phyloP scores from a whole-genome alignment of 2,113 vertebrate genomes.

The Madoqua kirkii region DNA sequence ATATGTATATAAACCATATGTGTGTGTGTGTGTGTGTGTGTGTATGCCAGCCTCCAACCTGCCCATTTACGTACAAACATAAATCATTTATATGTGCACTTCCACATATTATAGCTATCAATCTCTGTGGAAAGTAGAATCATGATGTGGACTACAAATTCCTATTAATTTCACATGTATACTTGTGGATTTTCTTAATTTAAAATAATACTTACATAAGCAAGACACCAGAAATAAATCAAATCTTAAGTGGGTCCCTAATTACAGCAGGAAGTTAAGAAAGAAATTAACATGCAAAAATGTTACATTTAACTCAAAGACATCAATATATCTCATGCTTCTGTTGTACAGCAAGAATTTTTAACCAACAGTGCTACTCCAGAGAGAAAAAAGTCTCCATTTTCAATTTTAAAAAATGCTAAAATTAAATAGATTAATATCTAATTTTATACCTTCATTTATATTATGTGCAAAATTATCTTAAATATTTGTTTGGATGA shows the following conservation, averaged over 20 bases:
- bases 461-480: conserved; percentile 79
- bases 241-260: conserved; percentile 60
- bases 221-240: background rate
- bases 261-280: conserved; percentile 72
- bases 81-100: background rate
- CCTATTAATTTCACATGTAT: background rate
- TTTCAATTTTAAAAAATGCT: conserved; percentile 79
- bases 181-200: conserved; percentile 33
- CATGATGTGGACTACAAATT: conserved; percentile 7
- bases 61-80: background rate
- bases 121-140: background rate
- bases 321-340: conserved; percentile 51
- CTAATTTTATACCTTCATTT: conserved; percentile 82
- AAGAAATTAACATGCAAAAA: conserved; percentile 58
- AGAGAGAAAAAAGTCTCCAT: conserved; percentile 65
- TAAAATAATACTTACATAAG: conserved; percentile 42
- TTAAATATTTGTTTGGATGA: conserved; percentile 83
- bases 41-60: background rate
- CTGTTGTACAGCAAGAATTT: conserved; percentile 10
- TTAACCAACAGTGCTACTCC: conserved; percentile 46
- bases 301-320: conserved; percentile 52
- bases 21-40: background rate
- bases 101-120: background rate
- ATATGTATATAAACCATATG: background rate
- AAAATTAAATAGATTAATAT: conserved; percentile 81